These are phyloP conservation scores for Zaprionus lachaisei DNA, from an alignment of 1,140 invertebrate genomes.

Conservation along the genomic window DNA sequence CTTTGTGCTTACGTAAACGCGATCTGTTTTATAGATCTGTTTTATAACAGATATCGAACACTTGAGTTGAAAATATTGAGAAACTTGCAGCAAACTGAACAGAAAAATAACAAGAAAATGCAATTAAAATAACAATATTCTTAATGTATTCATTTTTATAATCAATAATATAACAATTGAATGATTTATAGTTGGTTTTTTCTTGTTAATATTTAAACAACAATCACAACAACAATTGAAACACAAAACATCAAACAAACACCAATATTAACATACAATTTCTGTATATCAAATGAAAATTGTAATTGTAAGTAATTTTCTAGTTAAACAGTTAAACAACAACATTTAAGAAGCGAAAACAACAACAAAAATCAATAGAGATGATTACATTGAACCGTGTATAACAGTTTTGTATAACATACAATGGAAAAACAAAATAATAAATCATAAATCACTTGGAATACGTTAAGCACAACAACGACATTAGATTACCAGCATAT, in stretches of 20 bases:
- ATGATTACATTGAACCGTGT: constrained; percentile 5
- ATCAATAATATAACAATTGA: constrained; percentile 25
- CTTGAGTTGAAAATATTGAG: constrained; percentile 10
- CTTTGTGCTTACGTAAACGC: constrained; percentile 74
- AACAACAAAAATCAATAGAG: constrained; percentile 17
- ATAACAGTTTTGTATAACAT: constrained; percentile 32
- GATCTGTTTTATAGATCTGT: constrained; percentile 36
- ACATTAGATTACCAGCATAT: constrained; percentile 51
- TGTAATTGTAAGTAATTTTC: constrained; percentile 9
- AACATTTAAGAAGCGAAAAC: constrained; percentile 37
- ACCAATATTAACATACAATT: constrained; percentile 18
- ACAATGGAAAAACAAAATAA: constrained; percentile 37
- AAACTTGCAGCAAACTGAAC: constrained; percentile 31
- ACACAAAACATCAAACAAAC: constrained; percentile 16
- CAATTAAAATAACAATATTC: constrained; percentile 1
- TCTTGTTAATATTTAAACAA: constrained; percentile 48
- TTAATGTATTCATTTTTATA: constrained; percentile 17
- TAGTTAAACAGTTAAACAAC: constrained; percentile 28
- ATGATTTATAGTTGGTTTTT: constrained; percentile 29
- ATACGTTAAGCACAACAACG: constrained; percentile 81
- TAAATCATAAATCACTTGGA: constrained; percentile 64
- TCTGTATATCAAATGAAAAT: constrained; percentile 4
- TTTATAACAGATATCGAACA: constrained; percentile 15
- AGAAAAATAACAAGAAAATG: constrained; percentile 7
- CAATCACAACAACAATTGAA: constrained; percentile 62